Evolutionary conservation across 2,797 vertebrate species (phyloP), one percentile per base, ranked within the genome.

Genomic region (Takifugu ocellatus): DNA sequence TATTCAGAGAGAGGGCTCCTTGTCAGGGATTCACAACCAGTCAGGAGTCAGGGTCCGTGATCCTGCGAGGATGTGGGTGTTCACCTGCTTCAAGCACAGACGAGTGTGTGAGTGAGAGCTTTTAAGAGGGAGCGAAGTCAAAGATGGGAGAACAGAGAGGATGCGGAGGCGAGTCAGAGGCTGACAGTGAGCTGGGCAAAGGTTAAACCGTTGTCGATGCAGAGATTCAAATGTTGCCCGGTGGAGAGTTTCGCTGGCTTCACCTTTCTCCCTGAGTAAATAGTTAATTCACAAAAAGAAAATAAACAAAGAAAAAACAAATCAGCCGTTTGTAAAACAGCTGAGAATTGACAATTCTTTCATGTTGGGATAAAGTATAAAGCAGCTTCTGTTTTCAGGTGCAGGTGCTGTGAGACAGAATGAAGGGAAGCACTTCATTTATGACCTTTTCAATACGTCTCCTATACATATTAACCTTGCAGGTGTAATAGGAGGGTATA

Each of bases 381-480:
- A 25, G 56, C 31, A 51, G 3, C 55, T 70, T 61, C 12, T 78
- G 72, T 72, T 70, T 71, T 52, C 46, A 53, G 63, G 17, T 39
- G 44, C 25, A 67, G 55, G 68, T 52, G 21, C 51, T 54, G 17
- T 63, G 55, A 74, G 59, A 68, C 52, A 64, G 59, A 70, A 59
- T 26, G n/a, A 14, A 10, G 58, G 60, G 65, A 56, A 51, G 70
- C 11, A 29, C 58, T 59, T 54, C 51, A 56, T 64, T 71, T 72
- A 61, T 82, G 83, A 87, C 85, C 87, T 84, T 86, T 83, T 73
- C 79, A 81, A 79, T 82, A 67, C 65, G 79, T 83, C 68, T 74
- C 48, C 70, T 75, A 78, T 83, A 76, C 70, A 81, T 74, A 87
- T 84, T 86, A 89, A 88, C 86, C 84, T 85, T 82, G 86, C 74